Conservation (phyloP, 2,888 invertebrate species). For the Protonemura montana region DNA sequence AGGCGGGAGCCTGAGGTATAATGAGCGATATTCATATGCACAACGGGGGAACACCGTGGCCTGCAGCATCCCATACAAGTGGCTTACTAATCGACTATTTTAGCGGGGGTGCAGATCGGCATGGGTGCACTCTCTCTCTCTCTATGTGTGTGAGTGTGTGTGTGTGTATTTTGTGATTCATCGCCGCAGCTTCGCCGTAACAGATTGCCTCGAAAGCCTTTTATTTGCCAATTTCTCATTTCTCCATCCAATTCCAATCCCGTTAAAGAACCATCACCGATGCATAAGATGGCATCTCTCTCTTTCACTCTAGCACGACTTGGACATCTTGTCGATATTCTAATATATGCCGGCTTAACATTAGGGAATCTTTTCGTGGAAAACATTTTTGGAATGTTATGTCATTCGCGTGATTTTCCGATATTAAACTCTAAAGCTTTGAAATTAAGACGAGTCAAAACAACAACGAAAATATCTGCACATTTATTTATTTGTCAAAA, state of each 20-base stretch:
- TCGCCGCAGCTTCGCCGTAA: slow-evolving; percentile 32
- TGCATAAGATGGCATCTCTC: background rate
- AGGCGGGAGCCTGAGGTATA: slow-evolving; percentile 20
- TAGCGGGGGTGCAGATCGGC: slow-evolving; percentile 40
- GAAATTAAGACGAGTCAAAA: too few relatives aligned
- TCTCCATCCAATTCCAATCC: slow-evolving; percentile 12
- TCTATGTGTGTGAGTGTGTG: too few relatives aligned
- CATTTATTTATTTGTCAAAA: too few relatives aligned
- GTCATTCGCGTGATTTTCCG: too few relatives aligned
- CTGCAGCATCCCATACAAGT: slow-evolving; percentile 41
- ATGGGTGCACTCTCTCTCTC: background rate
- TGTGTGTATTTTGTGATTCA: slow-evolving; percentile 41
- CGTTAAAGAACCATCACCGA: slow-evolving; percentile 12
- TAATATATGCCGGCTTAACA: background rate
- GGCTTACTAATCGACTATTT: slow-evolving; percentile 46
- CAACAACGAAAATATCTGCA: too few relatives aligned
- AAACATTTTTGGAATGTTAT: too few relatives aligned
- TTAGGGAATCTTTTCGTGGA: background rate
- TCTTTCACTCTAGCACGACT: background rate
- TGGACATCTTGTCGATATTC: background rate
- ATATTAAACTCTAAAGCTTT: too few relatives aligned
- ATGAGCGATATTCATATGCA: slow-evolving; percentile 44
- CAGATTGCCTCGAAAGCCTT: slow-evolving; percentile 28
- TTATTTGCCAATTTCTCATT: slow-evolving; percentile 17
- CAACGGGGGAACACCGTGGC: slow-evolving; percentile 7